Evolutionary conservation across 2,888 invertebrate genomes (phyloP).

Genomic region (Ptychoptera contaminata): DNA sequence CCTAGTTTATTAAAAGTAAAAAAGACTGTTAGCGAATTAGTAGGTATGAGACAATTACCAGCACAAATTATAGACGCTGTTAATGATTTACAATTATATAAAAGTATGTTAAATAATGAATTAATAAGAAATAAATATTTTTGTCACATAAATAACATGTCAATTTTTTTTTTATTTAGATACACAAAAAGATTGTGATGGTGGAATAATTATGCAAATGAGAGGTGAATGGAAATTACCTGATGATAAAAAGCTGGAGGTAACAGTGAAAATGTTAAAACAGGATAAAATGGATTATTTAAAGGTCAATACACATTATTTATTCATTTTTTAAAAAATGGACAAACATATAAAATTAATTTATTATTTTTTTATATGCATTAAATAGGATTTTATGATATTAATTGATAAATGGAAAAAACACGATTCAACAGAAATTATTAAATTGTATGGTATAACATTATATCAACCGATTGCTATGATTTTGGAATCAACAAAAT

Average conservation of each 20-base stretch:
- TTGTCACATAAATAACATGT: background rate
- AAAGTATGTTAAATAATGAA: slow-evolving; percentile 24
- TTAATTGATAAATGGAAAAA: slow-evolving; percentile 65
- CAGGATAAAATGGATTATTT: slow-evolving; percentile 37
- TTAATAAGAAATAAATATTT: background rate
- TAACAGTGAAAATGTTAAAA: slow-evolving; percentile 65
- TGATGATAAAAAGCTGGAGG: slow-evolving; percentile 57
- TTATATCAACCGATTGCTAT: slow-evolving; percentile 62
- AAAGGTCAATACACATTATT: slow-evolving; percentile 32
- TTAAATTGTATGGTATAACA: slow-evolving; percentile 63
- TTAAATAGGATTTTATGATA: slow-evolving; percentile 55
- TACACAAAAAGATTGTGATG: slow-evolving; percentile 43
- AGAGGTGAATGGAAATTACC: slow-evolving; percentile 63
- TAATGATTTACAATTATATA: slow-evolving; percentile 26
- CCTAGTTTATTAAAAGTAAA: slow-evolving; percentile 24
- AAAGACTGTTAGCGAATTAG: slow-evolving; percentile 26
- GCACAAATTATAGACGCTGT: slow-evolving; percentile 27
- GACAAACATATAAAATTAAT: background rate
- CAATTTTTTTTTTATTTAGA: slow-evolving; percentile 25
- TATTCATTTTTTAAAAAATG: background rate
- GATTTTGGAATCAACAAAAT: slow-evolving; percentile 62
- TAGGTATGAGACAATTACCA: slow-evolving; percentile 24
- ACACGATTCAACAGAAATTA: slow-evolving; percentile 58
- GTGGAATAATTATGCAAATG: slow-evolving; percentile 48
- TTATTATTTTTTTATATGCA: slow-evolving; percentile 2